Percentiles rank a stretch among this genome's conserved stretches.
Evolutionary conservation across 2,113 vertebrate genomes (phyloP).

Genomic region (Sorex fumeus): DNA sequence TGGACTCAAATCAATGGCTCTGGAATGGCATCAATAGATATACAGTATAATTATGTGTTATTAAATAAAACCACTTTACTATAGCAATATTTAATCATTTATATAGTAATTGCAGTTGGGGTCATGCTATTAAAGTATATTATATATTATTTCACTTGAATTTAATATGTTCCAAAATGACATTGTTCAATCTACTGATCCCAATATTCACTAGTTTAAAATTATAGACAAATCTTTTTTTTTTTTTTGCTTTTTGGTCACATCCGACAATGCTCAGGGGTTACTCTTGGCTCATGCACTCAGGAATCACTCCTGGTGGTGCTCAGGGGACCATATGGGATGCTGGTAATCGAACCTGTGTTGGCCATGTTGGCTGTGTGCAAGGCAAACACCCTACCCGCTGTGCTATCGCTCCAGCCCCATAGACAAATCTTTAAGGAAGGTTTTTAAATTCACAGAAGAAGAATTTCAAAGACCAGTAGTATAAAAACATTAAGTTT

Average conservation of each 20-base stretch:
- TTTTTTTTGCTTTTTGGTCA: no score
- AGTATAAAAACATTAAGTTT: background rate
- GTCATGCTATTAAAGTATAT: background rate
- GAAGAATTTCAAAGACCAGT: background rate
- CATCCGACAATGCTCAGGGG: no score
- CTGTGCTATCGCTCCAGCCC: no score
- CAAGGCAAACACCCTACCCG: no score
- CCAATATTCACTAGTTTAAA: no score
- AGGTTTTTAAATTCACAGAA: background rate
- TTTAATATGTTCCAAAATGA: slow-evolving; percentile 11
- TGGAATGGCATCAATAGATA: background rate
- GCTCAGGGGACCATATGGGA: background rate
- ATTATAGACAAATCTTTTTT: no score
- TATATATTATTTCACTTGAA: background rate
- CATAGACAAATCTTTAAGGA: background rate
- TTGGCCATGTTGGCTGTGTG: no score
- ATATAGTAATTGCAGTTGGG: background rate
- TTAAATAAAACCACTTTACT: background rate
- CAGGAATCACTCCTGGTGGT: no score
- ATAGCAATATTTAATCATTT: background rate
- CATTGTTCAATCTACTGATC: no score
- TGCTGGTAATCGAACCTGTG: background rate
- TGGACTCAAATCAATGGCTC: background rate
- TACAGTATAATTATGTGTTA: background rate
- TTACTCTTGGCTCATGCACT: no score